A percentile compares a stretch with the other conserved stretches of the same genome.
Conservation (phyloP, 2,797 vertebrate species). For the Helicolenus hilgendorfi region DNA sequence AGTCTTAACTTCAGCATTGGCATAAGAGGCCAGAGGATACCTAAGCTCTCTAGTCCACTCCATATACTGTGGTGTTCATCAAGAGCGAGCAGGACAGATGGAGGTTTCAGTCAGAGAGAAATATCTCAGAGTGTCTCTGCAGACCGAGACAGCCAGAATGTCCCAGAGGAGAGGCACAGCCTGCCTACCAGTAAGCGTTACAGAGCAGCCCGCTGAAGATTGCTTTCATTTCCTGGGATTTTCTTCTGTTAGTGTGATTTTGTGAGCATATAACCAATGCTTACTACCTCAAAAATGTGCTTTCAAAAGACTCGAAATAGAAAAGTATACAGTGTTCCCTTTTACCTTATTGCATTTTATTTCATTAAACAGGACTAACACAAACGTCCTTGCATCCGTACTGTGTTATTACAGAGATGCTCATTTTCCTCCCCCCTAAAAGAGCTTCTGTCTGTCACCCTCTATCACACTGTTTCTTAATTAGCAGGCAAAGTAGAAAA, state of each 20-base stretch:
- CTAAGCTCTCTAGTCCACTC: slow-evolving; percentile 18
- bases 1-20: slow-evolving; percentile 35
- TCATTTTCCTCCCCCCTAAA: background rate
- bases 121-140: slow-evolving; percentile 39
- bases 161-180: slow-evolving; percentile 45
- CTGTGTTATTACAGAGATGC: slow-evolving; percentile 23
- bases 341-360: background rate
- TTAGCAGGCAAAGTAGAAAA: slow-evolving; percentile 10
- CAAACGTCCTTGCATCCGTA: background rate
- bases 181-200: slow-evolving; percentile 23
- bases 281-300: background rate
- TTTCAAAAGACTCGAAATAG: background rate
- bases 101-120: slow-evolving; percentile 41
- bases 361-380: slow-evolving; percentile 22
- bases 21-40: slow-evolving; percentile 28
- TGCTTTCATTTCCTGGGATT: slow-evolving; percentile 39
- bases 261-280: background rate
- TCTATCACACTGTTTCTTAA: slow-evolving; percentile 41
- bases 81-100: slow-evolving; percentile 32
- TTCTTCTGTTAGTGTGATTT: slow-evolving; percentile 15
- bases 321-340: background rate
- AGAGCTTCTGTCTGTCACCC: slow-evolving; percentile 31
- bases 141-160: slow-evolving; percentile 41
- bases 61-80: slow-evolving; percentile 16
- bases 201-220: slow-evolving; percentile 3